Percentiles rank a stretch among this genome's conserved stretches.
Evolutionary conservation across 2,113 vertebrate genomes (phyloP).

Genomic region (Chiloscyllium plagiosum): DNA sequence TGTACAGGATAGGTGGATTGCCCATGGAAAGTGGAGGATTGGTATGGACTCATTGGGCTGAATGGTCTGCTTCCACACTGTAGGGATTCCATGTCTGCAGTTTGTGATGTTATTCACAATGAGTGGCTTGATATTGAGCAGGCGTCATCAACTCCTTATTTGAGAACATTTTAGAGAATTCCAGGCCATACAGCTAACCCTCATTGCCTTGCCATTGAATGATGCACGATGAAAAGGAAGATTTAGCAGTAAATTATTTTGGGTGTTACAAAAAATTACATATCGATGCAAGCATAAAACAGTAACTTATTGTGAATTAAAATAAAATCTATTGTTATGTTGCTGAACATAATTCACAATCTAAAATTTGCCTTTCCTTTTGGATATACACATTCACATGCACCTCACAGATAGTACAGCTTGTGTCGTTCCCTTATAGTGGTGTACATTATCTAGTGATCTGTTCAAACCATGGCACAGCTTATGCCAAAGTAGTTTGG

Average conservation of each 20-base stretch:
- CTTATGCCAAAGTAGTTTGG: neutral
- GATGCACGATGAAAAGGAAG: neutral
- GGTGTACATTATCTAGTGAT: neutral
- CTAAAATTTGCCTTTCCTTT: neutral
- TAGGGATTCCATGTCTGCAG: too few relatives aligned
- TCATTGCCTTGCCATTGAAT: neutral
- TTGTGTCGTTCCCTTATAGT: neutral
- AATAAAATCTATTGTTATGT: neutral
- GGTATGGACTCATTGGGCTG: too few relatives aligned
- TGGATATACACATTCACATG: neutral
- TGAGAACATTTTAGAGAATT: neutral
- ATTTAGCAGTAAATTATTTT: neutral
- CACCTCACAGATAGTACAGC: neutral
- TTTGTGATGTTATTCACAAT: too few relatives aligned
- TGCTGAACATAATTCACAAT: neutral
- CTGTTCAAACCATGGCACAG: neutral
- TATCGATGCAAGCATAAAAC: neutral
- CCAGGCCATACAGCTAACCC: neutral
- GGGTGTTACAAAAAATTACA: neutral
- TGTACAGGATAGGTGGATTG: too few relatives aligned
- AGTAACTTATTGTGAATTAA: neutral
- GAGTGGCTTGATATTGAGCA: too few relatives aligned
- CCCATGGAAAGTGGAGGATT: too few relatives aligned
- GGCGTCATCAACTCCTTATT: too few relatives aligned
- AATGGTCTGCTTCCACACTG: too few relatives aligned